phyloP scores from a whole-genome alignment of 1,140 invertebrate genomes.

The Phortica variegata region DNA sequence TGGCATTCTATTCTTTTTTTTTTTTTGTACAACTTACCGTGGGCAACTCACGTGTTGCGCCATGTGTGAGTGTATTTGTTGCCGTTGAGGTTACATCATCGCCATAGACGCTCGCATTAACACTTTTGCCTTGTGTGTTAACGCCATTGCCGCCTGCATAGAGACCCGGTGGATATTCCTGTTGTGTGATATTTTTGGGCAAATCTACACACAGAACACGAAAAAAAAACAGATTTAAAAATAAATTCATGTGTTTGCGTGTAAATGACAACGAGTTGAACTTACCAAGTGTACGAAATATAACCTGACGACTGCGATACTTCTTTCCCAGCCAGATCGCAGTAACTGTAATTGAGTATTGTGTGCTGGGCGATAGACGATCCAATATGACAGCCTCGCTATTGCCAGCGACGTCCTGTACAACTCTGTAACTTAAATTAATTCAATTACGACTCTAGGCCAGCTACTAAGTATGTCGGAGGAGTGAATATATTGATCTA shows the following conservation, averaged over 20 bases:
- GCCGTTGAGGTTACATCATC: conserved; percentile 51
- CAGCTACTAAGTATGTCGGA: conserved; percentile 36
- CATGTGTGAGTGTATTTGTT: conserved; percentile 58
- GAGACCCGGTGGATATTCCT: conserved; percentile 59
- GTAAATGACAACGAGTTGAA: not conserved
- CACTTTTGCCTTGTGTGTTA: conserved; percentile 55
- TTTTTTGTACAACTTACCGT: conserved; percentile 32
- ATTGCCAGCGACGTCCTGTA: conserved; percentile 81
- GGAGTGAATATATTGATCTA: not conserved
- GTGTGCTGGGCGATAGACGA: conserved; percentile 77
- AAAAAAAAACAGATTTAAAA: not conserved
- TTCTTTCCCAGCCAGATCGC: conserved; percentile 76
- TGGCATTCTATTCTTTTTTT: not conserved
- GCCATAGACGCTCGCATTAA: conserved; percentile 48
- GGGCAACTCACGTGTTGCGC: conserved; percentile 52
- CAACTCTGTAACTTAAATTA: conserved; percentile 81
- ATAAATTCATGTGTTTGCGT: not conserved
- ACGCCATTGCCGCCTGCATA: conserved; percentile 55
- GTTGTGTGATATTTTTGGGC: conserved; percentile 70
- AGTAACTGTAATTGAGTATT: conserved; percentile 81
- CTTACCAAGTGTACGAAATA: conserved; percentile 83
- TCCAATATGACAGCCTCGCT: conserved; percentile 79
- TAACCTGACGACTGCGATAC: conserved; percentile 77
- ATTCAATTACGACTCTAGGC: conserved; percentile 58
- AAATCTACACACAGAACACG: conserved; percentile 62